Percentiles rank a stretch among this genome's conserved stretches.
These are phyloP conservation scores for Artibeus lituratus DNA, from an alignment of 2,797 vertebrate species.

Conservation along the genomic window DNA sequence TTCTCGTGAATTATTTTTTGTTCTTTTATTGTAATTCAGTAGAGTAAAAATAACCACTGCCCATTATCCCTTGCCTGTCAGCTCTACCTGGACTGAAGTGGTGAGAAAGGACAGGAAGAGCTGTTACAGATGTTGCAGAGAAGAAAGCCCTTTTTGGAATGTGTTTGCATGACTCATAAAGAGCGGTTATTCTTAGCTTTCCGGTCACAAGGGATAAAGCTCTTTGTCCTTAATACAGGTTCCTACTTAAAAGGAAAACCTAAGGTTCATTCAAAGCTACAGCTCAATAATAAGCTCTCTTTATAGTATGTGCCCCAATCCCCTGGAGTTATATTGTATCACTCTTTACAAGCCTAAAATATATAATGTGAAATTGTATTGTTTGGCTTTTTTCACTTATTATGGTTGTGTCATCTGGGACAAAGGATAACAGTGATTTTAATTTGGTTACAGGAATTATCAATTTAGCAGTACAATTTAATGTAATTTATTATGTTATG, in stretches of 20 bases:
- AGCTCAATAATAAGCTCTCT: conserved; percentile 50
- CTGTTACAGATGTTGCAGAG: conserved; percentile 66
- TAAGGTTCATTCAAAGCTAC: conserved; percentile 59
- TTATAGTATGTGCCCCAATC: conserved; percentile 43
- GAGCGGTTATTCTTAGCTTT: conserved; percentile 78
- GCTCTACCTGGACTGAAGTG: conserved; percentile 72
- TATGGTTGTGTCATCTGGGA: neutral
- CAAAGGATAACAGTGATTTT: neutral
- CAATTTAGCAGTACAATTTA: neutral
- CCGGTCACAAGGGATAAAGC: conserved; percentile 72
- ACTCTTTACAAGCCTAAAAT: conserved; percentile 40
- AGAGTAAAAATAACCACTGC: conserved; percentile 70
- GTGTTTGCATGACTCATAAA: conserved; percentile 76
- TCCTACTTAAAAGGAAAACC: conserved; percentile 75
- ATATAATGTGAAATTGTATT: conserved; percentile 41
- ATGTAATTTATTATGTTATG: neutral
- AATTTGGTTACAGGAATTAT: conserved; percentile 15
- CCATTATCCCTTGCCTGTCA: conserved; percentile 57
- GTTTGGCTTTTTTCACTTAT: conserved; percentile 29
- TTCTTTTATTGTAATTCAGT: conserved; percentile 73
- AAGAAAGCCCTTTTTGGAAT: conserved; percentile 74
- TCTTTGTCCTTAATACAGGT: conserved; percentile 71
- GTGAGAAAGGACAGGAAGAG: conserved; percentile 65
- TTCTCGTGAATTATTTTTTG: conserved; percentile 62
- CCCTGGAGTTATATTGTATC: conserved; percentile 52